Evolutionary conservation across 2,888 invertebrate species (phyloP).

Genomic region (Atethmia centrago): DNA sequence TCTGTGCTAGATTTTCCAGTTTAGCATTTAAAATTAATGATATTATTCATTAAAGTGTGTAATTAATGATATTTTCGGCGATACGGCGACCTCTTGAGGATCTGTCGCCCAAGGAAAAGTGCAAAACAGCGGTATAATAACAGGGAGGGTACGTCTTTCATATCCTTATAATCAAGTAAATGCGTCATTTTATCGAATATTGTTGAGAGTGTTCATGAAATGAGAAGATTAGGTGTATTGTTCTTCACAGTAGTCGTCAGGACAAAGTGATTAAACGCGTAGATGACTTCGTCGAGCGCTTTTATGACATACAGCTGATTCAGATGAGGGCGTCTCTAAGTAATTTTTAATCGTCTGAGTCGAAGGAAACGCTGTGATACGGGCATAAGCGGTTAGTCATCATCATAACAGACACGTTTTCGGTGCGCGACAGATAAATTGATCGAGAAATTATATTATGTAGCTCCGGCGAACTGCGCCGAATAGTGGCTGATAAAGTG

Average conservation of each 20-base stretch:
- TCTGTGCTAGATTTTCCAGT: constrained; percentile 88
- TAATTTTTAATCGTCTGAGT: constrained; percentile 76
- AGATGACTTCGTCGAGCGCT: constrained; percentile 69
- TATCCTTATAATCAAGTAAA: constrained; percentile 88
- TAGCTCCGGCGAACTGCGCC: constrained; percentile 76
- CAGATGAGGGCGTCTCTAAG: constrained; percentile 83
- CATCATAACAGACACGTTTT: constrained; percentile 82
- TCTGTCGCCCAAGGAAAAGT: constrained; percentile 87
- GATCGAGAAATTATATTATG: constrained; percentile 72
- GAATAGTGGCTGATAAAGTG: constrained; percentile 80
- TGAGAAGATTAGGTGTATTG: constrained; percentile 71
- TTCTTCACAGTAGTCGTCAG: constrained; percentile 54
- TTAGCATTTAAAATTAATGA: constrained; percentile 85
- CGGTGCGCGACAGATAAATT: constrained; percentile 76
- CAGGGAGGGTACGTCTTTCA: constrained; percentile 91
- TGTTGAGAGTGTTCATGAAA: constrained; percentile 77
- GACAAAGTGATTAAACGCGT: constrained; percentile 60
- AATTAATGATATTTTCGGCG: constrained; percentile 89
- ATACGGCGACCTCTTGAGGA: constrained; percentile 88
- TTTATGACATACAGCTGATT: constrained; percentile 87
- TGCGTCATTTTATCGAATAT: constrained; percentile 90
- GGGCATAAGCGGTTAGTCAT: constrained; percentile 88
- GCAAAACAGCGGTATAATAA: constrained; percentile 86
- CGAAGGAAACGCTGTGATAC: constrained; percentile 82
- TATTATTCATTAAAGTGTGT: constrained; percentile 85